phyloP scores from a whole-genome alignment of 2,888 invertebrate genomes.

The Drosophila nr. perissopoda region DNA sequence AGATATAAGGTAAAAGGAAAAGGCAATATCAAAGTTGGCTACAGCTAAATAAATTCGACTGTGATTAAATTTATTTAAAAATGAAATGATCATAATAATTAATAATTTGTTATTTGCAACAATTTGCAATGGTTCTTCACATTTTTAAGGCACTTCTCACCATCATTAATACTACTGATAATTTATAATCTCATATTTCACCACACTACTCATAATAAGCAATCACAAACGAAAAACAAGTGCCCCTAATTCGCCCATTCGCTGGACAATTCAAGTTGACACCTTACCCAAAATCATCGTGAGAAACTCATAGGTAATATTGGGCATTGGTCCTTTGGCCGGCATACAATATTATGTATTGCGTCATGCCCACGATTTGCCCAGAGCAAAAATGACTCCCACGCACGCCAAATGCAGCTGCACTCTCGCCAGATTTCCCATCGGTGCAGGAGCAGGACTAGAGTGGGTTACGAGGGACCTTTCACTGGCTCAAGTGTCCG shows the following conservation, averaged over 20 bases:
- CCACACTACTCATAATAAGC: no score
- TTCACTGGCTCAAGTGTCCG: conserved; percentile 75
- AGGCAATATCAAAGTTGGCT: not conserved
- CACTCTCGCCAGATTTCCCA: conserved; percentile 31
- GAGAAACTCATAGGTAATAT: conserved; percentile 45
- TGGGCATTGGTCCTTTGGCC: not conserved
- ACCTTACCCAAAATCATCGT: conserved; percentile 49
- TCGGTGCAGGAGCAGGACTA: not conserved
- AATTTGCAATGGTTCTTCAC: not conserved
- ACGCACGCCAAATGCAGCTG: conserved; percentile 76
- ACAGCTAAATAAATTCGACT: not conserved
- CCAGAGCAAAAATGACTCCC: conserved; percentile 66
- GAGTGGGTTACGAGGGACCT: conserved; percentile 47
- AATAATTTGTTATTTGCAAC: not conserved
- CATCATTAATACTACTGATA: not conserved
- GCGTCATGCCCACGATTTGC: conserved; percentile 62
- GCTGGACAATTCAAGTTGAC: conserved; percentile 24
- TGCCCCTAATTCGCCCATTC: not conserved
- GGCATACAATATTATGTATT: conserved; percentile 43
- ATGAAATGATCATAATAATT: not conserved
- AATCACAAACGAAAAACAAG: conserved; percentile 7
- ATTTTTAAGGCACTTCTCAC: not conserved
- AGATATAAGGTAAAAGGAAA: not conserved
- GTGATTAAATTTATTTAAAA: not conserved
- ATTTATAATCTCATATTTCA: not conserved